Evolutionary conservation across 2,797 vertebrate genomes (phyloP).

Genomic region (Sebastes kiyomatsui): DNA sequence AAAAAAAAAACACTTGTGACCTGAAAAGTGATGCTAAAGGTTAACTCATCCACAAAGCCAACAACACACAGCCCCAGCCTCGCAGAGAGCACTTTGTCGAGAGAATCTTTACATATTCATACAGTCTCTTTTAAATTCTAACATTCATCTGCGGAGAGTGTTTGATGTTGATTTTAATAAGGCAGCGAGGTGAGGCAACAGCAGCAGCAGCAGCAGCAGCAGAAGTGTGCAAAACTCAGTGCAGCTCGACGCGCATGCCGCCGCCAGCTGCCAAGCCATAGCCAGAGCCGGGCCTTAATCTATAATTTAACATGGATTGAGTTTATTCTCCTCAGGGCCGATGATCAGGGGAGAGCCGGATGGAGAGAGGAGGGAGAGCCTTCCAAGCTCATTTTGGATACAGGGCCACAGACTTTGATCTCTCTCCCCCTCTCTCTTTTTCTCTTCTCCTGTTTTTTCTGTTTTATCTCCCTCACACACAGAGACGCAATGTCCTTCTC

Average conservation of each 20-base stretch:
- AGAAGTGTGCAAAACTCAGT: constrained; percentile 53
- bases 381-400: constrained; percentile 67
- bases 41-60: constrained; percentile 21
- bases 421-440: constrained; percentile 23
- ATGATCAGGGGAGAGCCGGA: constrained; percentile 61
- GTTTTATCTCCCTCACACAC: constrained; percentile 46
- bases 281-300: constrained; percentile 76
- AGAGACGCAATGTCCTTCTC: constrained; percentile 28
- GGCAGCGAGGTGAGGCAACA: constrained; percentile 73
- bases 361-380: constrained; percentile 58
- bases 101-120: constrained; percentile 67
- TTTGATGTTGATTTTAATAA: constrained; percentile 81
- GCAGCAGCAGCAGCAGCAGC: constrained; percentile 55
- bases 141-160: constrained; percentile 58
- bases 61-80: constrained; percentile 14
- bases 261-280: constrained; percentile 66
- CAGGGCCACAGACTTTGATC: constrained; percentile 64
- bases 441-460: constrained; percentile 7
- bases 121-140: constrained; percentile 65
- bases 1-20: constrained; percentile 13
- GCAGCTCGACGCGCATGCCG: constrained; percentile 44
- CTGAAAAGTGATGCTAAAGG: constrained; percentile 12
- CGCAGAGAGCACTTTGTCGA: constrained; percentile 26
- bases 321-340: constrained; percentile 75
- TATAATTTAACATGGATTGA: constrained; percentile 84